phyloP scores from a whole-genome alignment of 2,888 invertebrate species.

The Sylvicola fuscatus region DNA sequence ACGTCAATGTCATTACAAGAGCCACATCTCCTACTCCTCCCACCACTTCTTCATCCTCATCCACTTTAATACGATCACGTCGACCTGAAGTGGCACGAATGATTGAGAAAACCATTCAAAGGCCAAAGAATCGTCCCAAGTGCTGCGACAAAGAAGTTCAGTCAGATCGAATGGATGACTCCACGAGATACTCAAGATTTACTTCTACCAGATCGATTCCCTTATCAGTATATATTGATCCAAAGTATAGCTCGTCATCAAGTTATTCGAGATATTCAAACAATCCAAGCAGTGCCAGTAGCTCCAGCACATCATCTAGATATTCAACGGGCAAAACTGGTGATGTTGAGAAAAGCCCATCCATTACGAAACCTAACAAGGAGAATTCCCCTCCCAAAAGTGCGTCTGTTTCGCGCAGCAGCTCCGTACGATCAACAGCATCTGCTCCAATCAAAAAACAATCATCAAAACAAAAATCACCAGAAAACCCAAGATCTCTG shows the following conservation, averaged over 20 bases:
- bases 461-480: conserved; percentile 16
- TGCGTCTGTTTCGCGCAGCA: conserved; percentile 5
- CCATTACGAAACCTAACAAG: conserved; percentile 10
- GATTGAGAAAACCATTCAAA: conserved; percentile 44
- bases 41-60: conserved; percentile 28
- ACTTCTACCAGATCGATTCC: conserved; percentile 20
- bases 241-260: conserved; percentile 18
- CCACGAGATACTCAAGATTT: conserved; percentile 42
- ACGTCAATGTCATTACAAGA: conserved; percentile 45
- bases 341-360: not conserved
- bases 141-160: conserved; percentile 53
- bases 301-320: not conserved
- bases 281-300: conserved; percentile 3
- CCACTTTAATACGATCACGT: conserved; percentile 38
- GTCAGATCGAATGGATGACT: conserved; percentile 48
- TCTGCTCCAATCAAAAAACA: conserved; percentile 14
- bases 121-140: conserved; percentile 32
- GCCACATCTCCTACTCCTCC: conserved; percentile 63
- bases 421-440: conserved; percentile 13
- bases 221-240: conserved; percentile 18
- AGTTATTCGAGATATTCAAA: conserved; percentile 9
- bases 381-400: conserved; percentile 7
- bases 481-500: conserved; percentile 9
- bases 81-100: conserved; percentile 53
- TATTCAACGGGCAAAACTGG: conserved; percentile 1